phyloP scores from a whole-genome alignment of 1,140 invertebrate species.

The Dreissena rostriformis region DNA sequence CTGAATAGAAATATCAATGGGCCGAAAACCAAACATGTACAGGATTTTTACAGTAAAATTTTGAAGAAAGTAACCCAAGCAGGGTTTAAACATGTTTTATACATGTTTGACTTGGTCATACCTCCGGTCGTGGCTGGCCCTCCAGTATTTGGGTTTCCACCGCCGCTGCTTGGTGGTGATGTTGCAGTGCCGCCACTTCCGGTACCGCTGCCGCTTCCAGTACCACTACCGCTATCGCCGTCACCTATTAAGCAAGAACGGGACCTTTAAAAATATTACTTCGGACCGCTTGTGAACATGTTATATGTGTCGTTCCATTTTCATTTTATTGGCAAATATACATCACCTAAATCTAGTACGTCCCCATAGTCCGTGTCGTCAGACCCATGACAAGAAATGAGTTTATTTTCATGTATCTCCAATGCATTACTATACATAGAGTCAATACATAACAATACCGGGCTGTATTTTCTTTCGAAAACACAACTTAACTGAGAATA shows the following conservation, averaged over 20 bases:
- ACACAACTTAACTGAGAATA: too few relatives aligned
- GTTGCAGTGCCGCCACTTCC: neutral
- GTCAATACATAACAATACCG: too few relatives aligned
- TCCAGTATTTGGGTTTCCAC: neutral
- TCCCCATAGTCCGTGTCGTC: neutral
- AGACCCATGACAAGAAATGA: neutral
- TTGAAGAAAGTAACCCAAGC: too few relatives aligned
- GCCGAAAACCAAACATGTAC: too few relatives aligned
- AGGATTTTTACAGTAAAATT: too few relatives aligned
- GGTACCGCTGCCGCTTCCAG: neutral
- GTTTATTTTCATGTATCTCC: neutral
- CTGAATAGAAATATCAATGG: too few relatives aligned
- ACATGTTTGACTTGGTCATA: neutral
- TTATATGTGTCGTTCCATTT: neutral
- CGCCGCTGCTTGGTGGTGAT: neutral
- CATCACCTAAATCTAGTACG: too few relatives aligned
- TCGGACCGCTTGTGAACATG: neutral
- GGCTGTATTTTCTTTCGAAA: too few relatives aligned
- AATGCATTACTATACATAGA: neutral
- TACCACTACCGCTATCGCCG: neutral
- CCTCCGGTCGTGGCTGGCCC: conserved; percentile 1
- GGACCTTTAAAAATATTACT: neutral
- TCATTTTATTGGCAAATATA: neutral
- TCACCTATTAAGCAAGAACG: neutral
- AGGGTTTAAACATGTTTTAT: too few relatives aligned